Percentiles rank a stretch among this genome's conserved stretches.
Evolutionary conservation across 2,797 vertebrate genomes (phyloP).

Genomic region (Lagorchestes hirsutus): DNA sequence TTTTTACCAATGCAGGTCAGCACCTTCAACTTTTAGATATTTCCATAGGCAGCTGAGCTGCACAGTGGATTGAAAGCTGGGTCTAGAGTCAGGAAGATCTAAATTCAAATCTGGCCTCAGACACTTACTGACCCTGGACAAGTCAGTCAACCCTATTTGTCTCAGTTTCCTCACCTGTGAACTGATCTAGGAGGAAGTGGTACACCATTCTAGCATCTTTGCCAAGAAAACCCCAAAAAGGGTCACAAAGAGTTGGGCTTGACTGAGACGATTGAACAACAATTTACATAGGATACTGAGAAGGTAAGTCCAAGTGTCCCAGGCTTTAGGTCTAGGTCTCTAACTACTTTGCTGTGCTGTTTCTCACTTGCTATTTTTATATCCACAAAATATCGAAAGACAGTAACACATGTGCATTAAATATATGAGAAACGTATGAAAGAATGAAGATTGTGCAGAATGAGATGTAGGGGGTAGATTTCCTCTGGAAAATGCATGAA

Average conservation of each 20-base stretch:
- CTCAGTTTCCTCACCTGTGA: background rate
- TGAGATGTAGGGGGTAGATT: background rate
- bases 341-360: background rate
- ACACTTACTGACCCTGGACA: background rate
- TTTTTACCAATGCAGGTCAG: background rate
- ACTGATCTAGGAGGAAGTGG: background rate
- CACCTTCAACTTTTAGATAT: background rate
- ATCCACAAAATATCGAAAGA: background rate
- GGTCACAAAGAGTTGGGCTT: background rate
- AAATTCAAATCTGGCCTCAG: background rate
- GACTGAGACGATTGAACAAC: background rate
- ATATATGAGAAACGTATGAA: background rate
- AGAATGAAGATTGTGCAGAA: background rate
- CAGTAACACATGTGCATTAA: background rate
- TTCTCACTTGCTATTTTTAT: background rate
- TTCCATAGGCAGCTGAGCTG: background rate
- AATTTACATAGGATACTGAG: background rate
- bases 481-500: background rate
- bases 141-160: background rate
- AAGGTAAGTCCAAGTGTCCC: background rate
- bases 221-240: background rate
- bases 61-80: background rate
- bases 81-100: background rate
- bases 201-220: background rate
- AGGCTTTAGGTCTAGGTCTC: background rate